phyloP scores from a whole-genome alignment of 2,113 vertebrate genomes.

The Crotophaga sulcirostris region DNA sequence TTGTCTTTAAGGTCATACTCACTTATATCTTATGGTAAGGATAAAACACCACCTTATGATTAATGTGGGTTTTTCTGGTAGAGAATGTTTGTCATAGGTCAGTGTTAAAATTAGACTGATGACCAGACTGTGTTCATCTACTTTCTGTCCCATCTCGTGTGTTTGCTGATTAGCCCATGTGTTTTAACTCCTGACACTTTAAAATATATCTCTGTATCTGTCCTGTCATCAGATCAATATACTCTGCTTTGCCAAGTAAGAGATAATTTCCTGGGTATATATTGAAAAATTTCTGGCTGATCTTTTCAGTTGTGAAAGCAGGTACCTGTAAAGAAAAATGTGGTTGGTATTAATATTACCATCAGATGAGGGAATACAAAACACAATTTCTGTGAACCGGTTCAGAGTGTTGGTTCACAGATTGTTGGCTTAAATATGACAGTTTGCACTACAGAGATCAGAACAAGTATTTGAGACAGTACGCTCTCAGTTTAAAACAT shows the following conservation, averaged over 20 bases:
- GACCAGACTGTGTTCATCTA: not conserved
- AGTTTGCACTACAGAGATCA: not conserved
- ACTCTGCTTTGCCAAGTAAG: not conserved
- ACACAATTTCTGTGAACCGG: not conserved
- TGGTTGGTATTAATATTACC: not conserved
- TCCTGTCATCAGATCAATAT: not conserved
- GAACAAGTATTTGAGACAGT: not conserved
- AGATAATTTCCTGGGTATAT: not conserved
- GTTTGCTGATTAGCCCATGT: not conserved
- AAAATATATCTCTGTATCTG: not conserved
- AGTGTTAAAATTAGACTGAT: not conserved
- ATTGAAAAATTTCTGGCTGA: not conserved
- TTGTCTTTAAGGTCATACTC: not conserved
- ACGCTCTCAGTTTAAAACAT: not conserved
- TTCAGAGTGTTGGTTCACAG: not conserved
- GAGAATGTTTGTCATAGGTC: not conserved
- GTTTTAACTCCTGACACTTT: not conserved
- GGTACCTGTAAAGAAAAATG: not conserved
- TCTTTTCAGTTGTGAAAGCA: not conserved
- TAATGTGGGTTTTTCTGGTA: not conserved
- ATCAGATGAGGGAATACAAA: not conserved
- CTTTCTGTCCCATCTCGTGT: not conserved
- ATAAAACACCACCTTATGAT: not conserved
- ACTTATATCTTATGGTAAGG: accelerated
- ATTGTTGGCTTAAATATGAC: not conserved